Evolutionary conservation across 2,113 vertebrate species (phyloP).

Genomic region (Tetrax tetrax): DNA sequence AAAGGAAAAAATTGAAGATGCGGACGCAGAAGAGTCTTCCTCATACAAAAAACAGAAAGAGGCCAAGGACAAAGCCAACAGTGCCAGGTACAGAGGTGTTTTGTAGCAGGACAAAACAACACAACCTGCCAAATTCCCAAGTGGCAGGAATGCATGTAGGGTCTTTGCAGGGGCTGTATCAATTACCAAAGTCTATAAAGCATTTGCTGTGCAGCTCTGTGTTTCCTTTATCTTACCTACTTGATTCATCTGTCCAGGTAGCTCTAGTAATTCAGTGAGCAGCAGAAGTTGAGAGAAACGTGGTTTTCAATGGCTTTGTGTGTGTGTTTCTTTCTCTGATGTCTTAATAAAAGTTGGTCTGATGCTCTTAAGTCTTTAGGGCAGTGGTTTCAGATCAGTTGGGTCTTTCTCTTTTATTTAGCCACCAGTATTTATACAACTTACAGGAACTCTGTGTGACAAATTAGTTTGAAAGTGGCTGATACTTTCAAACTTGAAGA

Average conservation of each 20-base stretch:
- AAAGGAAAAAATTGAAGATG: slow-evolving; percentile 80
- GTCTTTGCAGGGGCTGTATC: not conserved
- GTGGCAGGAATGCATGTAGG: not conserved
- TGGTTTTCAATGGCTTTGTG: not conserved
- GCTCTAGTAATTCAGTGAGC: not conserved
- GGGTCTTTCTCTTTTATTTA: not conserved
- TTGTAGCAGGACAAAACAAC: no score
- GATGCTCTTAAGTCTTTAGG: not conserved
- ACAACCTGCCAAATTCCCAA: not conserved
- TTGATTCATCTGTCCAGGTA: not conserved
- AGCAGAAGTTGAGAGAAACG: not conserved
- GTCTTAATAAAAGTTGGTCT: not conserved
- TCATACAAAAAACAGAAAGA: slow-evolving; percentile 91
- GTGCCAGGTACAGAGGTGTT: slow-evolving; percentile 80
- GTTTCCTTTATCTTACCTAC: not conserved
- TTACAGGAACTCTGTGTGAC: not conserved
- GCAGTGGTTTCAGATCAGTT: not conserved
- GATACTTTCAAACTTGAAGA: not conserved
- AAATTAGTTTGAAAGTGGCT: not conserved
- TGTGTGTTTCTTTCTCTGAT: not conserved
- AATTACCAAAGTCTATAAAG: not conserved
- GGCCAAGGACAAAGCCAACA: slow-evolving; percentile 88
- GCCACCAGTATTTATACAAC: not conserved
- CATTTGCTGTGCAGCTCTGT: not conserved
- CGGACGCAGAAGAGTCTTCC: slow-evolving; percentile 70